phyloP scores from a whole-genome alignment of 1,140 invertebrate species.

The Hypothenemus hampei region DNA sequence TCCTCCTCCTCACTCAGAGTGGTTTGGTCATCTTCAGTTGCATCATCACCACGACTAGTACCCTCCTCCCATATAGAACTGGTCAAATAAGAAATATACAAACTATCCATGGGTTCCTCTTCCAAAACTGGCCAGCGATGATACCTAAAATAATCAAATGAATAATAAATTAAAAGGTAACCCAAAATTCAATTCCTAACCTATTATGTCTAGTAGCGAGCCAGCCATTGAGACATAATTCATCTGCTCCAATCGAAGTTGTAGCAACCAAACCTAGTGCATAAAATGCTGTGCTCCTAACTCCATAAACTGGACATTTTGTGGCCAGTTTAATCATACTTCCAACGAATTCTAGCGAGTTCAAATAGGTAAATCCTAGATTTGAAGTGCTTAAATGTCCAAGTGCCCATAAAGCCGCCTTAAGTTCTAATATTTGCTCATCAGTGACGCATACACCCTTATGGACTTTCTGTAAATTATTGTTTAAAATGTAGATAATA shows the following conservation, averaged over 20 bases:
- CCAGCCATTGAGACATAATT: conserved; percentile 73
- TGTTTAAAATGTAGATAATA: background rate
- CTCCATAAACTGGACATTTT: conserved; percentile 74
- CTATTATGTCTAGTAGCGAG: conserved; percentile 74
- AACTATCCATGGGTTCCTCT: conserved; percentile 50
- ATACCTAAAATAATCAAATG: conserved; percentile 43
- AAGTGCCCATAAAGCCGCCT: conserved; percentile 85
- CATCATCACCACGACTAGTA: conserved; percentile 1
- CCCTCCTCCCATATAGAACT: conserved; percentile 8
- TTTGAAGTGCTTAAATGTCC: conserved; percentile 75
- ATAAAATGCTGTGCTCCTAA: conserved; percentile 86
- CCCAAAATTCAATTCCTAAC: conserved; percentile 1
- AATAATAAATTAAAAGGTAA: background rate
- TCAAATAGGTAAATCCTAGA: conserved; percentile 67
- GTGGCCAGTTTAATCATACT: conserved; percentile 67
- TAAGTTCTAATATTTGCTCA: conserved; percentile 67
- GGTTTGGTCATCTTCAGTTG: conserved; percentile 24
- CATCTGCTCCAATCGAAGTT: conserved; percentile 73
- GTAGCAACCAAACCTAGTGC: conserved; percentile 77
- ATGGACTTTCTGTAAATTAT: conserved; percentile 37
- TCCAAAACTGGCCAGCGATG: conserved; percentile 79
- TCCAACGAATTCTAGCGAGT: conserved; percentile 50
- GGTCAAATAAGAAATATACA: conserved; percentile 12
- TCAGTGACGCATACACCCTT: conserved; percentile 54
- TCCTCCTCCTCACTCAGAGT: conserved; percentile 19